phyloP scores from a whole-genome alignment of 2,888 invertebrate genomes.

The Latrodectus elegans region DNA sequence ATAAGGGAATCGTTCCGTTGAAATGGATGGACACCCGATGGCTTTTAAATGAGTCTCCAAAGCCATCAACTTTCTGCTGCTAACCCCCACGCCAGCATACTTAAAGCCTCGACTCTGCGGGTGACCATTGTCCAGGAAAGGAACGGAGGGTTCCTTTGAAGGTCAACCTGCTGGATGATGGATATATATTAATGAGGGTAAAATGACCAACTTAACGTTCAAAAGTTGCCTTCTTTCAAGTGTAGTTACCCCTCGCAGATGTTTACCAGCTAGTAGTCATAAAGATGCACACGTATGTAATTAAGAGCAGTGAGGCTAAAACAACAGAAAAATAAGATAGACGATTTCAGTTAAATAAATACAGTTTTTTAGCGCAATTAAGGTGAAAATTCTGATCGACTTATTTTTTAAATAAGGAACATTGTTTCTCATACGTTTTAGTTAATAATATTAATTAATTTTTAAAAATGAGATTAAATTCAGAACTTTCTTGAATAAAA shows the following conservation, averaged over 20 bases:
- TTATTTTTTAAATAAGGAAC: too few species aligned
- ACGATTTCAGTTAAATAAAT: too few species aligned
- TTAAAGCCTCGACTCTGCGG: slow-evolving; percentile 22
- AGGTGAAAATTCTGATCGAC: too few species aligned
- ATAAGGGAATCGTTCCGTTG: not conserved
- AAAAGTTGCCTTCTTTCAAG: too few species aligned
- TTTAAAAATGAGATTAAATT: too few species aligned
- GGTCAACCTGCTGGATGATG: slow-evolving; percentile 13
- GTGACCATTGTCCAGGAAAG: slow-evolving; percentile 36
- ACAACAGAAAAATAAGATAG: too few species aligned
- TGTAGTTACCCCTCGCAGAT: not conserved
- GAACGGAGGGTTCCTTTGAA: slow-evolving; percentile 39
- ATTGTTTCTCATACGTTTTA: too few species aligned
- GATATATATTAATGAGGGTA: slow-evolving; percentile 37
- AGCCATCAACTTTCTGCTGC: slow-evolving; percentile 1
- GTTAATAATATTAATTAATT: too few species aligned
- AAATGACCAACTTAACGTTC: not conserved
- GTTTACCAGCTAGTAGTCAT: not conserved
- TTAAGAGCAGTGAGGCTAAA: not conserved
- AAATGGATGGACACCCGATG: not conserved
- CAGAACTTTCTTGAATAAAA: too few species aligned
- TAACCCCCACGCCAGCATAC: slow-evolving; percentile 5
- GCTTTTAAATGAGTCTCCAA: not conserved
- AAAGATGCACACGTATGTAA: not conserved
- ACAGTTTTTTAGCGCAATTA: too few species aligned